Conservation (phyloP, 2,888 invertebrate genomes). For the Drosophila imparisetae region DNA sequence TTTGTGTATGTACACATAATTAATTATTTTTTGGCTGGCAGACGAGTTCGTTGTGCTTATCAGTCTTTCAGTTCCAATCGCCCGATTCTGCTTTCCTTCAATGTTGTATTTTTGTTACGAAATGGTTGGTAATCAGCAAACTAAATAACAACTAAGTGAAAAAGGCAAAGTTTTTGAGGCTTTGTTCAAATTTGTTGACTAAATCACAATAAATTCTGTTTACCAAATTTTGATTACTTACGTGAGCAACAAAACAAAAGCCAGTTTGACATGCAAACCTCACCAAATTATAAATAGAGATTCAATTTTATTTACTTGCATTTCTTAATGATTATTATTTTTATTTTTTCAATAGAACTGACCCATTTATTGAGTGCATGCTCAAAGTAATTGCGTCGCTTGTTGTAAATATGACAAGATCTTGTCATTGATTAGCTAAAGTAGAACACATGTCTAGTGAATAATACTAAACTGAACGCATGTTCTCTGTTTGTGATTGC, state of each 20-base stretch:
- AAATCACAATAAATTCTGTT: conserved; percentile 33
- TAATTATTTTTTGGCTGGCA: conserved; percentile 12
- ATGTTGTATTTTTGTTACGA: conserved; percentile 64
- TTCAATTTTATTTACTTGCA: background rate
- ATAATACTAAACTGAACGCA: background rate
- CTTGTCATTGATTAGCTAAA: conserved; percentile 15
- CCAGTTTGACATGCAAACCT: background rate
- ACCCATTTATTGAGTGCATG: conserved; percentile 27
- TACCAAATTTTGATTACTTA: conserved; percentile 4
- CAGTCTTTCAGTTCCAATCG: conserved; percentile 32
- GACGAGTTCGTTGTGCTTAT: conserved; percentile 46
- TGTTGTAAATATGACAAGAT: conserved; percentile 2
- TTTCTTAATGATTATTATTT: background rate
- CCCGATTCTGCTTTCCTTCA: conserved; percentile 18
- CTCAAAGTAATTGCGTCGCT: conserved; percentile 10
- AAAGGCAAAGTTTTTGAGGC: conserved; percentile 39
- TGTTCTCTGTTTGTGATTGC: conserved; percentile 45
- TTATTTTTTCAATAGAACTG: background rate
- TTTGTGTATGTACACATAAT: conserved; percentile 6
- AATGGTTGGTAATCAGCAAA: conserved; percentile 54
- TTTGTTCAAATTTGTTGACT: conserved; percentile 28
- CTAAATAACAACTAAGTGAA: conserved; percentile 8
- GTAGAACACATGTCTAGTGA: background rate
- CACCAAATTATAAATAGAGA: background rate
- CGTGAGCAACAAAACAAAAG: background rate